Conservation (phyloP, 2,888 invertebrate species). For the Cheilosia scutellata region DNA sequence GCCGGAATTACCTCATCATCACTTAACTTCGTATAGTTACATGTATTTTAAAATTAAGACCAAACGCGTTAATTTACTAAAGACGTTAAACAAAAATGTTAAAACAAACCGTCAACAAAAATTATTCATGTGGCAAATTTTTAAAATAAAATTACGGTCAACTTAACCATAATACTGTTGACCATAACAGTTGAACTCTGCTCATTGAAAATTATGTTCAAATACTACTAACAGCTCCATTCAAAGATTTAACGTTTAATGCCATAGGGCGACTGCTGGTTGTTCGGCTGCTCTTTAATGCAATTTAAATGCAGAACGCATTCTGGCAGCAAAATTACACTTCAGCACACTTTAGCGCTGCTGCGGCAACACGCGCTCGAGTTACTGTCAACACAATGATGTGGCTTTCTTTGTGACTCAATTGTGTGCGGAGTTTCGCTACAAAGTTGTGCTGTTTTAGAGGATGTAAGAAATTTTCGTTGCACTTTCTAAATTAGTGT, state of each 20-base stretch:
- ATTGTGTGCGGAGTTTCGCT: not conserved
- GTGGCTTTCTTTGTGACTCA: constrained; percentile 12
- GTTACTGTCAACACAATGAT: constrained; percentile 22
- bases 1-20: too few relatives aligned
- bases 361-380: constrained; percentile 9
- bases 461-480: constrained; percentile 13
- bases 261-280: too few relatives aligned
- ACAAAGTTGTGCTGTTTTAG: not conserved
- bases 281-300: not conserved
- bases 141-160: constrained; percentile 3
- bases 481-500: constrained; percentile 14
- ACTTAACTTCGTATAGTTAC: too few relatives aligned
- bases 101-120: not conserved
- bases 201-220: not conserved
- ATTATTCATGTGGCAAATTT: not conserved
- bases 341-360: constrained; percentile 26
- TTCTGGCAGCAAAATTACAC: constrained; percentile 53
- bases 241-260: not conserved
- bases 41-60: too few relatives aligned
- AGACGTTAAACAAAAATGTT: too few relatives aligned
- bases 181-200: not conserved
- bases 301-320: constrained; percentile 57
- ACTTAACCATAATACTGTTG: not conserved
- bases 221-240: not conserved
- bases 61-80: too few relatives aligned